Base-by-base conservation (phyloP, 2,888 invertebrate genomes). In the Chrysopilus asiliformis region DNA sequence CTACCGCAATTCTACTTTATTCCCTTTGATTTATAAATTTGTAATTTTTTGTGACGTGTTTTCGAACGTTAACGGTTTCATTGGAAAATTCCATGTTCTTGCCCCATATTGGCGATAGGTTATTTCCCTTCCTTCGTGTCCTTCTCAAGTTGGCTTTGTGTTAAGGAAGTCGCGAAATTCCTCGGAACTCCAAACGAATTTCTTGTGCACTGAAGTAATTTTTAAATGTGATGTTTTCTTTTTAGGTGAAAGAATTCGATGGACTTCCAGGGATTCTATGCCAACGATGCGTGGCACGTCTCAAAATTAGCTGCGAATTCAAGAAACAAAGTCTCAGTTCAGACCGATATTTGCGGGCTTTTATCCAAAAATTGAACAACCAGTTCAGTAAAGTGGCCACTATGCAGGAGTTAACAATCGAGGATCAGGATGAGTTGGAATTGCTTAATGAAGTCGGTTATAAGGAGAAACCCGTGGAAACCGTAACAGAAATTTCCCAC, bases 231-330 rank as follows among this genome's bases (percentile, higher is more conserved):
- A 22, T 22, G 10, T 10, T 22, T 22, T 22, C 10, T 22, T 22
- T 22, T 13, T 10, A 46, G 46, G 17, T 40, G 12, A 20, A 34
- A 8, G 38, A 41, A 39, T 38, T 36, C 12, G 45, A 46, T 30
- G 42, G 39, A 7, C 19, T 48, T n/a, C 46, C 48, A 8, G 22
- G 38, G 22, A 31, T 37, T 2, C 34, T 48, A 7, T 48, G 48
- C 15, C 30, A 34, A 9, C 31, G 29, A 33, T 48, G 48, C 37
- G 18, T 38, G 3, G 25, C 28, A 2, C 40, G 42, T 5, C 30
- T 48, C 5, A 43, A 43, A 35, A 20, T 45, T 10, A 33, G 45
- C 1, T 30, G 39, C 15, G 41, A 39, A 9, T 47, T 48, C 32
- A 40, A 41, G 20, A 36, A 34, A 24, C 40, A 45, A 34, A 34